Evolutionary conservation across 2,797 vertebrate genomes (phyloP).

Genomic region (Labeo calbasu): DNA sequence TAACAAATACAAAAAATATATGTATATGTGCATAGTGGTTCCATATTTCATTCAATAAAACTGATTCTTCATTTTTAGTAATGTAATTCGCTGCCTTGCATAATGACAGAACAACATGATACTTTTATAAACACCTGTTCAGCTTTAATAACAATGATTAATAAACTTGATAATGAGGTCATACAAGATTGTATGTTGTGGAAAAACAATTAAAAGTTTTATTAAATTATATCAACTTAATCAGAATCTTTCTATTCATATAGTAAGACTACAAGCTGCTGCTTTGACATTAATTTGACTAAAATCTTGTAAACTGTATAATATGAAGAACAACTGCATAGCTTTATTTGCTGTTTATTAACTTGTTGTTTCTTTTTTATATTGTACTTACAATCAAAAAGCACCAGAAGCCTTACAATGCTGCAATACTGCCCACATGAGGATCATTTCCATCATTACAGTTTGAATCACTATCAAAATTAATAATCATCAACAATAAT

Average conservation of each 20-base stretch:
- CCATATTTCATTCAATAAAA: background rate
- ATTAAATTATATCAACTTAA: background rate
- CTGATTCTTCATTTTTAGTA: background rate
- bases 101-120: background rate
- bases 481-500: background rate
- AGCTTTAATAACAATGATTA: background rate
- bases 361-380: background rate
- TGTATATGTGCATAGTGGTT: background rate
- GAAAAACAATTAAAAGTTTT: background rate
- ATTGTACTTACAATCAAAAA: background rate
- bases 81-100: background rate
- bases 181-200: background rate
- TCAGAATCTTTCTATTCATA: background rate
- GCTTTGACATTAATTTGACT: background rate
- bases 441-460: background rate
- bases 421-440: background rate
- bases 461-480: background rate
- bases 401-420: background rate
- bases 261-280: background rate
- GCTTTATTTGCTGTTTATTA: background rate
- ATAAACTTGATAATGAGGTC: background rate
- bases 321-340: background rate
- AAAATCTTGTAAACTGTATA: background rate
- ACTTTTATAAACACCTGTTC: background rate
- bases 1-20: constrained; percentile 17